Conservation (phyloP, 2,888 invertebrate genomes). For the Penaeus monodon region DNA sequence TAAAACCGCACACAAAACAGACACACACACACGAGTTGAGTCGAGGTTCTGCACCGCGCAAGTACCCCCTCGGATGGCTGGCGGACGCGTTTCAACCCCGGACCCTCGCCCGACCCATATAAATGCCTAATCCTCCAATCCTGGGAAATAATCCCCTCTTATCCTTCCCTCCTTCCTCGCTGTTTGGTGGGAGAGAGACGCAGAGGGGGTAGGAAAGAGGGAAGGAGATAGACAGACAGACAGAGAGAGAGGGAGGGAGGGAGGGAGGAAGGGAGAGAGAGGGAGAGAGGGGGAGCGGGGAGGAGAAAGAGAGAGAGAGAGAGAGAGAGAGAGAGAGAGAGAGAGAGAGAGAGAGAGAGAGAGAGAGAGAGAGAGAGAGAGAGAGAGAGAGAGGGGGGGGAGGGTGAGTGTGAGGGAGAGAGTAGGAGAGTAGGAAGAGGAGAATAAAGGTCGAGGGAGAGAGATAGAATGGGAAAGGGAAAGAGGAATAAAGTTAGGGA, state of each 20-base stretch:
- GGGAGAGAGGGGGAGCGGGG: background rate
- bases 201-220: background rate
- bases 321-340: background rate
- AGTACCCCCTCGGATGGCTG: no score
- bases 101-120: no score
- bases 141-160: no score
- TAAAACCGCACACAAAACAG: background rate
- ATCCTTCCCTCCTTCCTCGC: no score
- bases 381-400: background rate
- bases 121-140: no score
- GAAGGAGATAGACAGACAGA: background rate
- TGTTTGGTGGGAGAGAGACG: background rate
- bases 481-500: background rate
- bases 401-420: background rate
- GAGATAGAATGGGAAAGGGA: conserved; percentile 9
- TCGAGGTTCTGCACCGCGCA: no score
- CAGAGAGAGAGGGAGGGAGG: background rate
- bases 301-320: background rate
- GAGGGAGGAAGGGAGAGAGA: background rate
- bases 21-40: background rate
- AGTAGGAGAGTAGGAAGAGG: background rate
- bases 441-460: background rate
- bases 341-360: conserved; percentile 24
- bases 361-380: conserved; percentile 14
- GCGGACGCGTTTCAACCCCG: no score